Conservation (phyloP, 2,797 vertebrate genomes). For the Neoniphon sammara region DNA sequence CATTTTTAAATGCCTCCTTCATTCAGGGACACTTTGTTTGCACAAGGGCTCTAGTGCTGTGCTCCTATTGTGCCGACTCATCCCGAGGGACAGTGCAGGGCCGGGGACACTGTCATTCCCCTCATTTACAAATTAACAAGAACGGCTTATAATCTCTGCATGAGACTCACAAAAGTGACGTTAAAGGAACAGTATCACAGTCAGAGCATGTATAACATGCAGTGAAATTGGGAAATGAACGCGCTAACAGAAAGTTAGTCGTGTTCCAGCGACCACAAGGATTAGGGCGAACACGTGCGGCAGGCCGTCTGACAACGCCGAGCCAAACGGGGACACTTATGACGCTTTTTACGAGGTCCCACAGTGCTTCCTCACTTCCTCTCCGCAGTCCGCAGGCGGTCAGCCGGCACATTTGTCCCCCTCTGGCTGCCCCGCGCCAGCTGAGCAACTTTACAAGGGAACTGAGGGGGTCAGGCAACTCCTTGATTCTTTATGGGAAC, state of each 20-base stretch:
- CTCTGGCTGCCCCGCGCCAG: conserved; percentile 30
- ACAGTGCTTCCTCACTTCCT: conserved; percentile 46
- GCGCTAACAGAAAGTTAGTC: conserved; percentile 7
- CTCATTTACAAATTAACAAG: conserved; percentile 62
- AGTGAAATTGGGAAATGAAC: conserved; percentile 2
- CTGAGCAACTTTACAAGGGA: conserved; percentile 54
- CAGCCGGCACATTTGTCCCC: conserved; percentile 44
- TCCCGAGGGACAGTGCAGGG: conserved; percentile 66
- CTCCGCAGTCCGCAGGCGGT: conserved; percentile 24
- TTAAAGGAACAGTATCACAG: background rate
- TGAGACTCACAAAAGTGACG: conserved; percentile 1
- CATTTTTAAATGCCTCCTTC: conserved; percentile 79
- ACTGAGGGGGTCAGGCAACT: conserved; percentile 5
- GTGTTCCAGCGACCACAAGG: background rate
- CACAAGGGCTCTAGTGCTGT: conserved; percentile 73
- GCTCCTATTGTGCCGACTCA: conserved; percentile 70
- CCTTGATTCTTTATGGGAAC: conserved; percentile 17
- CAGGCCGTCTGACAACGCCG: background rate
- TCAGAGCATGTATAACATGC: background rate
- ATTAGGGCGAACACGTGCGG: background rate
- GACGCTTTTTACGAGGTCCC: conserved; percentile 36
- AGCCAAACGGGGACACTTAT: conserved; percentile 30
- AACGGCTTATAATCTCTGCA: conserved; percentile 13
- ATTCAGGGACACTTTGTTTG: conserved; percentile 80
- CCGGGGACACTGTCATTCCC: conserved; percentile 66